Evolutionary conservation across 2,888 invertebrate genomes (phyloP).

Genomic region (Caenorhabditis auriculariae): DNA sequence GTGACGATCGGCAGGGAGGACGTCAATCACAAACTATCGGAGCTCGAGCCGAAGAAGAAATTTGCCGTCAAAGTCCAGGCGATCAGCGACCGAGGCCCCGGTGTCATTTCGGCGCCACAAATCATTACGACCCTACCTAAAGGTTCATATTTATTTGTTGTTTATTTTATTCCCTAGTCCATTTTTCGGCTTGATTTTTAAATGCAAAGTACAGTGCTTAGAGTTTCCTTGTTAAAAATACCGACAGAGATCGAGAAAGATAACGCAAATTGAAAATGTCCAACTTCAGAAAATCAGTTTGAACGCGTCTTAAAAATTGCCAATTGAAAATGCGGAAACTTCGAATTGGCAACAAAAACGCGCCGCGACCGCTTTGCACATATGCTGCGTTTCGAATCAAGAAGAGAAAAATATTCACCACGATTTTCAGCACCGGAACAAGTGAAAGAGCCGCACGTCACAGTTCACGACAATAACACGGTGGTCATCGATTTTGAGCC

Average conservation of each 20-base stretch:
- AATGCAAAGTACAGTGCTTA: no score
- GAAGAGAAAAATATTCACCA: background rate
- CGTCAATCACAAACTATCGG: constrained; percentile 45
- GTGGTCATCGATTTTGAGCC: constrained; percentile 51
- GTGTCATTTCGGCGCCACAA: constrained; percentile 55
- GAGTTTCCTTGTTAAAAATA: no score
- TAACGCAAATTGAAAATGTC: no score
- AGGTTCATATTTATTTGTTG: no score
- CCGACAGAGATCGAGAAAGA: no score
- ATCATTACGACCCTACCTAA: constrained; percentile 54
- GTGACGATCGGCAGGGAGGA: constrained; percentile 45
- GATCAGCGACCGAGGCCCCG: constrained; percentile 59
- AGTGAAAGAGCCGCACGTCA: constrained; percentile 26
- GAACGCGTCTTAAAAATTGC: background rate
- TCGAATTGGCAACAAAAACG: no score
- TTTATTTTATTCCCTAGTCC: no score
- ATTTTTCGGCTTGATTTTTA: no score
- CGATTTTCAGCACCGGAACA: constrained; percentile 38
- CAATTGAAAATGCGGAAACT: background rate
- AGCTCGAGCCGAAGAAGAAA: constrained; percentile 55
- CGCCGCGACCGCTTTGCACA: no score
- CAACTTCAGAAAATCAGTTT: no score
- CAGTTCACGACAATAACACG: constrained; percentile 58
- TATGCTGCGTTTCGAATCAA: no score
- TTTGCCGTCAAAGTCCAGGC: constrained; percentile 59